Percentiles rank a stretch among this genome's conserved stretches.
These are phyloP conservation scores for Eucera pruinosa DNA, from an alignment of 2,888 invertebrate species.

Conservation along the genomic window DNA sequence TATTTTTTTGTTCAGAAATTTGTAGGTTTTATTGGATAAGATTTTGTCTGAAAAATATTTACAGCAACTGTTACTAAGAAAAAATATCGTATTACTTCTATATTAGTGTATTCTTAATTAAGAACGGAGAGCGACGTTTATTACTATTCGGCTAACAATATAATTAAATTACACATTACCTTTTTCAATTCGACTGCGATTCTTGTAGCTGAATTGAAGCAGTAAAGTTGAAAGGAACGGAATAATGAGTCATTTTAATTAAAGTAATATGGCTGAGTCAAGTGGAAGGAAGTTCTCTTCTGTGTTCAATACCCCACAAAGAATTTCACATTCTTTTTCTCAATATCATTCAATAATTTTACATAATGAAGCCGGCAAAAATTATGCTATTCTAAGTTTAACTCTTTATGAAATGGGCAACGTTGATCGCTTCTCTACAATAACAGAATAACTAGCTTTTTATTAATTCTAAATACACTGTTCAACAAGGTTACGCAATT, in stretches of 20 bases:
- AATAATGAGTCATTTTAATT: slow-evolving; percentile 34
- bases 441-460: too few species aligned
- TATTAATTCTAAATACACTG: too few species aligned
- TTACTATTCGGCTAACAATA: not conserved
- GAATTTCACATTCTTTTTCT: not conserved
- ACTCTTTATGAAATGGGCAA: too few species aligned
- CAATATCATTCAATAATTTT: too few species aligned
- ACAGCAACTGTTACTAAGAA: not conserved
- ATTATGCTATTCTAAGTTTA: too few species aligned
- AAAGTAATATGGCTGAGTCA: not conserved
- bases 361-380: too few species aligned
- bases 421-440: too few species aligned
- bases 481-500: too few species aligned
- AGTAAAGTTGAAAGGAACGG: not conserved
- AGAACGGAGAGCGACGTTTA: not conserved
- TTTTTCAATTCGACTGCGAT: not conserved
- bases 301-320: not conserved
- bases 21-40: too few species aligned
- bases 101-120: not conserved
- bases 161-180: slow-evolving; percentile 11
- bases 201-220: not conserved
- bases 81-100: too few species aligned
- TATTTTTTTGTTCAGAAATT: too few species aligned
- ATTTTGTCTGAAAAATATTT: too few species aligned
- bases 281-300: not conserved